These are phyloP conservation scores for Zaprionus obscuricornis DNA, from an alignment of 2,888 invertebrate genomes.

Conservation along the genomic window DNA sequence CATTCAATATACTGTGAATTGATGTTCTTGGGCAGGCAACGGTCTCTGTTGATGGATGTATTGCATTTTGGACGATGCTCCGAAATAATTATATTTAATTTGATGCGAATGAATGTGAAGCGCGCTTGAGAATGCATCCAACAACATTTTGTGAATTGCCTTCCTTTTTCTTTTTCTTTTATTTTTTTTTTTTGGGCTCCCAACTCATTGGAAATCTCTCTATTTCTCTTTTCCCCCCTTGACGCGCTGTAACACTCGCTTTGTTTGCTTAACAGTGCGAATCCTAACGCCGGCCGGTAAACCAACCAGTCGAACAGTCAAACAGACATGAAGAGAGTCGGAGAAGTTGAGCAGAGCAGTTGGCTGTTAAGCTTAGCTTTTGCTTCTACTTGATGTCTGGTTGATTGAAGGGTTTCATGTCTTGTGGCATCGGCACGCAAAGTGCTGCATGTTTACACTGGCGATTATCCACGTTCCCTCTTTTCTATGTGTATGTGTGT, in stretches of 20 bases:
- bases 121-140: slow-evolving; percentile 39
- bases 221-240: neutral
- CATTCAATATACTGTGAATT: neutral
- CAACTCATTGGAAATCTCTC: neutral
- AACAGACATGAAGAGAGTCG: no score
- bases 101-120: slow-evolving; percentile 63
- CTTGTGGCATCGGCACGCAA: slow-evolving; percentile 71
- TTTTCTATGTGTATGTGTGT: neutral
- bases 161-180: no score
- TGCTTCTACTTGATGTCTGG: slow-evolving; percentile 21
- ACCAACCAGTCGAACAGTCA: slow-evolving; percentile 38
- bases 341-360: no score
- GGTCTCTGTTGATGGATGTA: slow-evolving; percentile 43
- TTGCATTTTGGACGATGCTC: slow-evolving; percentile 46
- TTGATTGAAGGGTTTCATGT: slow-evolving; percentile 68
- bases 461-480: slow-evolving; percentile 63
- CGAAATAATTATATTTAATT: slow-evolving; percentile 73
- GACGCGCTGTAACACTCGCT: slow-evolving; percentile 17
- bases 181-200: no score
- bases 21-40: slow-evolving; percentile 1
- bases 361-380: neutral
- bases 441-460: slow-evolving; percentile 73
- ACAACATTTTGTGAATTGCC: slow-evolving; percentile 42
- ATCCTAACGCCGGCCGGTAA: slow-evolving; percentile 65
- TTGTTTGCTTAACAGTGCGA: slow-evolving; percentile 74